Conservation (phyloP, 2,888 invertebrate genomes). For the Polyommatus iphigenia region DNA sequence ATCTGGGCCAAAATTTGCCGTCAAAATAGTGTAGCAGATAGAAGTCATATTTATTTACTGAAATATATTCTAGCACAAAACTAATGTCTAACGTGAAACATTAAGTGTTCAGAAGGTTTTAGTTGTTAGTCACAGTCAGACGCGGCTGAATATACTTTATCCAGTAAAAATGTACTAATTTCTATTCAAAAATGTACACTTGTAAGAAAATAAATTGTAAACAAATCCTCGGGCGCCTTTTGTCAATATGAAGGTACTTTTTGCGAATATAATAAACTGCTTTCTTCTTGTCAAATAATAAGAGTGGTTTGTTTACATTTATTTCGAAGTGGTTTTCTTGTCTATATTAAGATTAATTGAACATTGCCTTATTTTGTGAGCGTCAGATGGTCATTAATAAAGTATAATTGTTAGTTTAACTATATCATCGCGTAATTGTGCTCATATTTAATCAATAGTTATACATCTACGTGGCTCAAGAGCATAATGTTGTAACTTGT, state of each 20-base stretch:
- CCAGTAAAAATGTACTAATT: neutral
- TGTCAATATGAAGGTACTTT: slow-evolving; percentile 21
- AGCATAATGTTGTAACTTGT: neutral
- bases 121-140: neutral
- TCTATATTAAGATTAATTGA: neutral
- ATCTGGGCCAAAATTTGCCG: neutral
- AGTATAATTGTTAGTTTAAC: slow-evolving; percentile 6
- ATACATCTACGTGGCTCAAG: neutral
- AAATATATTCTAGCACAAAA: slow-evolving; percentile 2
- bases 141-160: neutral
- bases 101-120: neutral
- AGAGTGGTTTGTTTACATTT: slow-evolving; percentile 13
- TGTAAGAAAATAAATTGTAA: neutral
- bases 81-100: neutral
- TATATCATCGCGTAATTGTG: neutral
- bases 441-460: neutral
- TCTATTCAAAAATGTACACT: neutral
- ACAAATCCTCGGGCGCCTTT: slow-evolving; percentile 4
- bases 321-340: neutral
- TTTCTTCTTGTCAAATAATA: slow-evolving; percentile 4
- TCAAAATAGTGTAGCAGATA: slow-evolving; percentile 5
- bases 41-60: slow-evolving; percentile 12
- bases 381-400: neutral
- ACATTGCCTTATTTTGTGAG: neutral
- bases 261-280: slow-evolving; percentile 22